Evolutionary conservation across 2,888 invertebrate genomes (phyloP).

Genomic region (Drosophila picticornis): DNA sequence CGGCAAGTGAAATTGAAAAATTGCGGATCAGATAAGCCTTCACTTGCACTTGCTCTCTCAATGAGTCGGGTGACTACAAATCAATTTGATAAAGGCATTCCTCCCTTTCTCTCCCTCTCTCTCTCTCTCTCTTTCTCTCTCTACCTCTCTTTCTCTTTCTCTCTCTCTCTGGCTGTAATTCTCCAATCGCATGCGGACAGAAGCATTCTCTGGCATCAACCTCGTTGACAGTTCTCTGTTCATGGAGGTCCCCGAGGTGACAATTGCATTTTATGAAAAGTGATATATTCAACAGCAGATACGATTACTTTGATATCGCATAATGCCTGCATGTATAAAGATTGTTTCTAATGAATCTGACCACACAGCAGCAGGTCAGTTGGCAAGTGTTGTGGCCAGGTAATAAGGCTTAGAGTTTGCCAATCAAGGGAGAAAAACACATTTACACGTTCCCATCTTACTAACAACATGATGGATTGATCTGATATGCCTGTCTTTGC

Average conservation of each 20-base stretch:
- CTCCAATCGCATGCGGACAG: constrained; percentile 26
- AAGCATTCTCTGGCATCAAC: background rate
- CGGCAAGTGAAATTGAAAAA: constrained; percentile 76
- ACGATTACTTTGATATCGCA: constrained; percentile 28
- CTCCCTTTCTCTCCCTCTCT: background rate
- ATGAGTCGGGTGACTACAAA: constrained; percentile 16
- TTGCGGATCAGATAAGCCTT: constrained; percentile 70
- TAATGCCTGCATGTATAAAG: constrained; percentile 1
- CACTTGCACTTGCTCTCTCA: constrained; percentile 24
- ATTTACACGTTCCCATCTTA: constrained; percentile 34
- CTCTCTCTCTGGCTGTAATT: background rate
- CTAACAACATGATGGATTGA: constrained; percentile 70
- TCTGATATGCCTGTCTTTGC: constrained; percentile 35
- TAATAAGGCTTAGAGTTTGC: constrained; percentile 22
- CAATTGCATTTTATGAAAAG: constrained; percentile 72
- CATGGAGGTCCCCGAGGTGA: constrained; percentile 64
- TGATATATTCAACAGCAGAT: constrained; percentile 68
- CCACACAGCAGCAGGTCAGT: constrained; percentile 58
- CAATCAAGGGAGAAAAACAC: constrained; percentile 11
- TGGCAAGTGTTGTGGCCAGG: constrained; percentile 23
- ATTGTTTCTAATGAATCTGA: constrained; percentile 43
- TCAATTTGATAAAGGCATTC: constrained; percentile 28
- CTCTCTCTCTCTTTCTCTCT: background rate
- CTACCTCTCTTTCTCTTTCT: background rate
- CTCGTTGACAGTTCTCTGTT: constrained; percentile 64